phyloP scores from a whole-genome alignment of 1,140 invertebrate species.

The Heliconius melpomene region DNA sequence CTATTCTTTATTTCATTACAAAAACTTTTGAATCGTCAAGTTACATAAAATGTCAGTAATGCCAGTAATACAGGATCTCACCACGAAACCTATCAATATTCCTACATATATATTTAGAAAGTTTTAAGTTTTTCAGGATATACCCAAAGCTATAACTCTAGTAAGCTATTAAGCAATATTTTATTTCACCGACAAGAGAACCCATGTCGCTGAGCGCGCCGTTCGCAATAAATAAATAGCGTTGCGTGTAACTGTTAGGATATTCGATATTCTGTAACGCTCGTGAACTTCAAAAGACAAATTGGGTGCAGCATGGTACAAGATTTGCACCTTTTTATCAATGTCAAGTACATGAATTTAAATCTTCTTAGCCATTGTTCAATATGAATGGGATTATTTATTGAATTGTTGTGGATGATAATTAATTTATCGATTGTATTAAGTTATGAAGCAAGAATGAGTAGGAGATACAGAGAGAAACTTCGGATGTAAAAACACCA shows the following conservation, averaged over 20 bases:
- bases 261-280: slow-evolving; percentile 57
- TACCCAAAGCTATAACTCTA: not conserved
- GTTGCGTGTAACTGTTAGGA: slow-evolving; percentile 56
- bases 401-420: not conserved
- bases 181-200: slow-evolving; percentile 60
- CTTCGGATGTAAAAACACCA: no score
- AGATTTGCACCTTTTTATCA: slow-evolving; percentile 34
- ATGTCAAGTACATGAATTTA: slow-evolving; percentile 13
- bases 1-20: no score
- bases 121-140: no score
- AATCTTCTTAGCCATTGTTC: not conserved
- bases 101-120: no score
- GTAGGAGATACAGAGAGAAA: no score
- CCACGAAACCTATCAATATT: no score
- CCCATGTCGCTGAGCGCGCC: slow-evolving; percentile 53
- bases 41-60: no score
- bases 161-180: slow-evolving; percentile 53
- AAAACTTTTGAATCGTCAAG: no score
- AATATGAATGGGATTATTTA: not conserved
- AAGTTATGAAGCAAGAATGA: no score
- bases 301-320: slow-evolving; percentile 40
- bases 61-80: no score
- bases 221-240: slow-evolving; percentile 60
- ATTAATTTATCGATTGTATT: not conserved
- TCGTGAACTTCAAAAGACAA: slow-evolving; percentile 54